Conservation (phyloP, 2,797 vertebrate genomes). For the Oceanodroma leucorhoa region DNA sequence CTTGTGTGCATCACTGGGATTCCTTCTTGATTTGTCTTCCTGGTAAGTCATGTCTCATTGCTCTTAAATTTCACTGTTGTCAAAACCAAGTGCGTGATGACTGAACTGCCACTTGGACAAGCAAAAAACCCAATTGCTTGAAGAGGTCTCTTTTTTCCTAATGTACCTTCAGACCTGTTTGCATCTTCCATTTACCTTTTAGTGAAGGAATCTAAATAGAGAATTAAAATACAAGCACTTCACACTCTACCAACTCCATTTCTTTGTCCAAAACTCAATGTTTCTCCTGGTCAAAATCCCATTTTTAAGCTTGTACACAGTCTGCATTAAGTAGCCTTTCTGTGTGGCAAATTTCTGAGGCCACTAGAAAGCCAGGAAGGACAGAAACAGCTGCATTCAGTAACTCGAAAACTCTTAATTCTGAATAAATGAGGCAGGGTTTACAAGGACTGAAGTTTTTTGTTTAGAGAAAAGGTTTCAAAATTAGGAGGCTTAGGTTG, state of each 20-base stretch:
- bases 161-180: not conserved
- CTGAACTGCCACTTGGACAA: not conserved
- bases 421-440: not conserved
- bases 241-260: not conserved
- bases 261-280: not conserved
- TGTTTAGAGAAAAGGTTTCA: not conserved
- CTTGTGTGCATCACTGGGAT: not conserved
- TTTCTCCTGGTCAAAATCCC: not conserved
- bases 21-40: not conserved
- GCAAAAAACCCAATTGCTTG: not conserved
- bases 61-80: not conserved
- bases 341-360: not conserved
- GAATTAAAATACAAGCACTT: not conserved
- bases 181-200: not conserved
- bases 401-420: not conserved
- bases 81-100: not conserved
- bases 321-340: not conserved
- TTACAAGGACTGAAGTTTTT: not conserved
- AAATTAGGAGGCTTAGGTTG: not conserved
- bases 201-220: not conserved
- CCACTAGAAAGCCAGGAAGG: not conserved
- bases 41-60: accelerated
- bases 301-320: not conserved
- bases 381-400: not conserved
- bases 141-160: not conserved